Evolutionary conservation across 2,797 vertebrate species (phyloP).

Genomic region (Amazona ochrocephala): DNA sequence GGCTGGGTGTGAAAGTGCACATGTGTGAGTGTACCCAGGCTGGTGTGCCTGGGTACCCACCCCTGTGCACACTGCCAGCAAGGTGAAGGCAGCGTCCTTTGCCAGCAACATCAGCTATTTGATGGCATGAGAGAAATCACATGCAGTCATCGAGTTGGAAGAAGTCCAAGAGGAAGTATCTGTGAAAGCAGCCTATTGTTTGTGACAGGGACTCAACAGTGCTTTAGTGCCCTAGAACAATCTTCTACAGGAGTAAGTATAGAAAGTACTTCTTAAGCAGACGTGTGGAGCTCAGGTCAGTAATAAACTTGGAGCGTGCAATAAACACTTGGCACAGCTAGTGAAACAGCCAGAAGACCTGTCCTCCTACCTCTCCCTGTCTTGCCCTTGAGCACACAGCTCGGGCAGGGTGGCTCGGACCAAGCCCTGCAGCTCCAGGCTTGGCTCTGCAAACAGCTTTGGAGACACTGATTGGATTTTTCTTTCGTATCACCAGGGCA

Average conservation of each 20-base stretch:
- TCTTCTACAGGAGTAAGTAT: not conserved
- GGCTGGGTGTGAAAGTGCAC: not conserved
- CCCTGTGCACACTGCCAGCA: not conserved
- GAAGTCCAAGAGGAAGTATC: not conserved
- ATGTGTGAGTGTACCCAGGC: fast-evolving
- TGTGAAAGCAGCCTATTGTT: not conserved
- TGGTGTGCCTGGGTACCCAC: not conserved
- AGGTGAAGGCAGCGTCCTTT: not conserved
- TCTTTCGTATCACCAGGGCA: not conserved
- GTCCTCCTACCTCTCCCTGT: not conserved
- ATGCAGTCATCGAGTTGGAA: not conserved
- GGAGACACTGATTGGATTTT: not conserved
- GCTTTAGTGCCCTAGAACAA: not conserved
- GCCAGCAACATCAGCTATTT: not conserved
- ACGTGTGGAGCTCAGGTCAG: not conserved
- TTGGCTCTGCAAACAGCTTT: not conserved
- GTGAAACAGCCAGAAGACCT: not conserved
- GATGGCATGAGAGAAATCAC: not conserved
- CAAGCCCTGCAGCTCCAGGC: not conserved
- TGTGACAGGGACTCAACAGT: not conserved
- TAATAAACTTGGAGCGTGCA: not conserved
- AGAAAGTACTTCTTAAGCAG: not conserved
- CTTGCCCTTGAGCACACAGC: not conserved
- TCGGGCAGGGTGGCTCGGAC: no score
- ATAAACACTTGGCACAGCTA: not conserved